Conservation (phyloP, 2,797 vertebrate genomes). For the Tinamus major region DNA sequence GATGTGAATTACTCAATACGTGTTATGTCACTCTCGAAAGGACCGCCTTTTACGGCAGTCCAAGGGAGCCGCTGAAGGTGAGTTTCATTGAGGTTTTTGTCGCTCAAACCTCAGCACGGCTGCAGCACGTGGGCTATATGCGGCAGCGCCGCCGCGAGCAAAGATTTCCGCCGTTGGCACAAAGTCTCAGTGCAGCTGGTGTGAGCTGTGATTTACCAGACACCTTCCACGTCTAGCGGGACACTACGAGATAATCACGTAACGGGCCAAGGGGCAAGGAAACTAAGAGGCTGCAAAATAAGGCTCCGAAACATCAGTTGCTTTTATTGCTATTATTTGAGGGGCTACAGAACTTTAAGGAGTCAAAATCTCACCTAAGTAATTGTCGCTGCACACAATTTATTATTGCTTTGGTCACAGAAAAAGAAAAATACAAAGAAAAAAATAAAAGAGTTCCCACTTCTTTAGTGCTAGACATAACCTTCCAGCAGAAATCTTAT, state of each 20-base stretch:
- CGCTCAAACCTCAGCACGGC: constrained; percentile 7
- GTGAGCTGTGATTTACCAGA: constrained; percentile 32
- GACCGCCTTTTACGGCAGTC: not conserved
- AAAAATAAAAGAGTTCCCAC: not conserved
- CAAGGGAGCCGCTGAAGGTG: constrained; percentile 30
- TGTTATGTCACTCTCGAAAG: not conserved
- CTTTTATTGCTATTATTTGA: constrained; percentile 41
- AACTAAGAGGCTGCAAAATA: constrained; percentile 32
- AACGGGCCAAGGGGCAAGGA: not conserved
- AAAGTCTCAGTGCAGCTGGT: constrained; percentile 51
- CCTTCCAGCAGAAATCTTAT: not conserved
- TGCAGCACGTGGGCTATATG: constrained; percentile 27
- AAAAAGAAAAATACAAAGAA: not conserved
- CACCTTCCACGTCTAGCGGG: constrained; percentile 27
- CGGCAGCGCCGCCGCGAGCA: constrained; percentile 41
- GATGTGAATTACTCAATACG: not conserved
- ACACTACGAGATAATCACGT: not conserved
- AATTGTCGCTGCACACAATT: not conserved
- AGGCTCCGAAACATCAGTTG: constrained; percentile 4
- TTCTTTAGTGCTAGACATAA: constrained; percentile 3
- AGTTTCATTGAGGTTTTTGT: constrained; percentile 63
- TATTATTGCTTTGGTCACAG: not conserved
- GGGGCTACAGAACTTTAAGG: not conserved
- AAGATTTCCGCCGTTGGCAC: constrained; percentile 34
- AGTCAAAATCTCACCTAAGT: not conserved